Conservation (phyloP, 1,140 invertebrate genomes). For the Zaprionus ornatus region DNA sequence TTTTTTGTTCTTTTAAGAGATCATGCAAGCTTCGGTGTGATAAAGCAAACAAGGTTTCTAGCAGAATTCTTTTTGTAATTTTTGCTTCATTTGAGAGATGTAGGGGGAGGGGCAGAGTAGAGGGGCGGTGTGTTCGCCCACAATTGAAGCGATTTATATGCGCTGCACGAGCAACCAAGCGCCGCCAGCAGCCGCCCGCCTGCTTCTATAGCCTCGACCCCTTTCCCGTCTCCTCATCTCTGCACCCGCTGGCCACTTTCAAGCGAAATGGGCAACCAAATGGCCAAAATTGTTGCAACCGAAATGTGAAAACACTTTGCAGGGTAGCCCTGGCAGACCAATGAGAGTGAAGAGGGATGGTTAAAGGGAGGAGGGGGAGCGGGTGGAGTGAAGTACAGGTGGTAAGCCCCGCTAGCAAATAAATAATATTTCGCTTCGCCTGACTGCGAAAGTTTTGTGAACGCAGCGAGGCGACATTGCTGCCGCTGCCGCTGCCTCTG, state of each 20-base stretch:
- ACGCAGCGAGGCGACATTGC: constrained; percentile 49
- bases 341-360: neutral
- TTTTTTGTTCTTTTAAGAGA: neutral
- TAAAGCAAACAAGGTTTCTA: neutral
- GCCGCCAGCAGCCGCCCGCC: neutral
- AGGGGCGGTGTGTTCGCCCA: neutral
- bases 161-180: constrained; percentile 42
- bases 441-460: constrained; percentile 42
- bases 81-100: neutral
- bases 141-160: constrained; percentile 66
- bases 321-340: neutral
- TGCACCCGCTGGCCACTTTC: neutral
- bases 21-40: neutral
- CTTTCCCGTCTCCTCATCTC: neutral
- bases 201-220: neutral
- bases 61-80: neutral
- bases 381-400: constrained; percentile 21
- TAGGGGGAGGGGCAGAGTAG: neutral
- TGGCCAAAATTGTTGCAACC: constrained; percentile 23
- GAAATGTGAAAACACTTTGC: constrained; percentile 2
- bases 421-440: constrained; percentile 67
- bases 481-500: neutral
- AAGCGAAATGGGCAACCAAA: constrained; percentile 54
- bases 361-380: neutral
- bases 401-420: constrained; percentile 48